Percentiles rank a stretch among this genome's conserved stretches.
Evolutionary conservation across 2,797 vertebrate species (phyloP).

Genomic region (Lepilemur ruficaudatus): DNA sequence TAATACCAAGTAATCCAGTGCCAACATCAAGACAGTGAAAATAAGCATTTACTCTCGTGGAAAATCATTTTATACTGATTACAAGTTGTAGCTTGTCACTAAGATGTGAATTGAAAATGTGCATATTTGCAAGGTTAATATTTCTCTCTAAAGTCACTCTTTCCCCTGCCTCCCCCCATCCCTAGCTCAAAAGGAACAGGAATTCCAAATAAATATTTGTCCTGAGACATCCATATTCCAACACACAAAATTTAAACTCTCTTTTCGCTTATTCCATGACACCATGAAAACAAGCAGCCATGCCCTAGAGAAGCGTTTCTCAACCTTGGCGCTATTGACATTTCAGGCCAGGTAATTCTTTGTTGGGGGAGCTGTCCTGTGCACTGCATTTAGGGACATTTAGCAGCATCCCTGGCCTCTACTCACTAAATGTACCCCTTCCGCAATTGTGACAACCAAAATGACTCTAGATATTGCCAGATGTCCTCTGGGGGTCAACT

Average conservation of each 20-base stretch:
- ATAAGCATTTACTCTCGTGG: conserved; percentile 71
- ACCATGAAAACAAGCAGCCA: accelerated
- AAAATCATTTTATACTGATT: conserved; percentile 80
- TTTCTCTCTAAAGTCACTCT: conserved; percentile 67
- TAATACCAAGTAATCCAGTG: conserved; percentile 63
- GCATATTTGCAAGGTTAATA: conserved; percentile 77
- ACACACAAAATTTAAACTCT: not conserved
- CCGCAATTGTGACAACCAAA: not conserved
- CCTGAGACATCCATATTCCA: not conserved
- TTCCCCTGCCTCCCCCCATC: not conserved
- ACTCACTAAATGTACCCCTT: no score
- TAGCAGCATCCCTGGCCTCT: not conserved
- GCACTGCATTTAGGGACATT: accelerated
- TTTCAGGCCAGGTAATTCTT: not conserved
- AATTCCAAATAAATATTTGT: conserved; percentile 56
- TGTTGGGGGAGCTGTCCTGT: accelerated
- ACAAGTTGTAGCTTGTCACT: conserved; percentile 68
- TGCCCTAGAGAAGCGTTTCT: no score
- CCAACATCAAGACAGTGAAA: conserved; percentile 51
- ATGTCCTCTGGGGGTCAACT: not conserved
- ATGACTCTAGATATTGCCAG: not conserved
- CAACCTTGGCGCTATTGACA: accelerated
- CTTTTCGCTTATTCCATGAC: not conserved
- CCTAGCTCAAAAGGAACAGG: conserved; percentile 28
- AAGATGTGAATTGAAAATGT: conserved; percentile 62